Base-by-base conservation (phyloP, 2,113 vertebrate genomes). In the Pachycephala philippinensis region DNA sequence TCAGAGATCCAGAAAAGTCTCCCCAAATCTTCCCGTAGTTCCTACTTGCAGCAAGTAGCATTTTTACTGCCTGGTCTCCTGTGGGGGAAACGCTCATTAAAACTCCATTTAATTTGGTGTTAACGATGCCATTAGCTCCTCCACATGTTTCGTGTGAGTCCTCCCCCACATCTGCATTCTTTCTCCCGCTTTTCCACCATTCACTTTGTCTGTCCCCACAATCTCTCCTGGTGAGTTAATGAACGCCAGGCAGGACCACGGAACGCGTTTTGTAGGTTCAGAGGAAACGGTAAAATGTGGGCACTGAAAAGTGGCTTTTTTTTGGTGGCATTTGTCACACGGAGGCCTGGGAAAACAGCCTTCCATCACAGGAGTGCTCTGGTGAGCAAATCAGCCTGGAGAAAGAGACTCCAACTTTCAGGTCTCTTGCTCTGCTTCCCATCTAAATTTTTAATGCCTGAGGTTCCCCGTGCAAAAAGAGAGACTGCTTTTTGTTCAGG, bases 21-120 rank as follows among this genome's bases (percentile, higher is more conserved):
- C 70, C 59, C 79, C 88, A 80, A 30, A 72, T 54, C 71, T 95
- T 84, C 42, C 39, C 24, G 10, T 39, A 26, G 54, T 45, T 88
- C 59, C 75, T 70, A 37, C 86, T 81, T 84, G 44, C 39, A 70
- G 54, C 79, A 63, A 84, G 63, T 22, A 52, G 12, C 20, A 0
- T 63, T 89, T 92, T 74, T 59, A 47, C n/a, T 89, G 83, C 80
- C 27, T 63, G 53, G 14, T 81, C 68, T 87, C 91, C 79, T 47
- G 6, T 22, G 76, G 83, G 90, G 72, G 31, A 81, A 92, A 60
- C 2, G 30, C 76, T 95, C 80, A 40, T 92, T 95, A 90, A 89
- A 97, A 78, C 83, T 66, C 74, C 57, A 80, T 78, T 95, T 96
- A 95, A 97, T 95, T 95, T 63, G 80, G 54, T 71, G 83, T 65